Evolutionary conservation across 1,140 invertebrate species (phyloP).

Genomic region (Pseudomyrmex cubaensis): DNA sequence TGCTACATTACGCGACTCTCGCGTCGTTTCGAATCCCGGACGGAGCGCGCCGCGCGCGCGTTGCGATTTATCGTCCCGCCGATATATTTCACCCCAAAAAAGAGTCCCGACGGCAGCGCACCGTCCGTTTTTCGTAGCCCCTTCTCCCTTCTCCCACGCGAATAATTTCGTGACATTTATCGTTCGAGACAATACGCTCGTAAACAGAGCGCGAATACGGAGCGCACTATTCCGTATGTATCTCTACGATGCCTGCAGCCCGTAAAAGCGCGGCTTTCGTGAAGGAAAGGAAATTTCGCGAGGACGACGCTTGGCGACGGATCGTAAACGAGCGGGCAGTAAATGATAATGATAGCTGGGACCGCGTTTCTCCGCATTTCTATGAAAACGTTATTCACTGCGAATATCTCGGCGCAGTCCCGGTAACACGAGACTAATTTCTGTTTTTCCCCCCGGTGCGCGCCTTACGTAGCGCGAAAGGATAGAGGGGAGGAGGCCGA

Average conservation of each 20-base stretch:
- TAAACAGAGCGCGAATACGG: conserved; percentile 12
- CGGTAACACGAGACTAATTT: conserved; percentile 62
- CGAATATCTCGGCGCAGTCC: conserved; percentile 16
- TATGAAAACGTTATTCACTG: conserved; percentile 34
- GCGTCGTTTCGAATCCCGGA: not conserved
- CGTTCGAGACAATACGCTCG: conserved; percentile 13
- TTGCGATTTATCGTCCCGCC: conserved; percentile 49
- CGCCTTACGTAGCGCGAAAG: conserved; percentile 56
- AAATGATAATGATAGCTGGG: conserved; percentile 50
- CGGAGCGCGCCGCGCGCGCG: too few relatives aligned
- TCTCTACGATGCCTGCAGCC: not conserved
- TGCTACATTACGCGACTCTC: conserved; percentile 63
- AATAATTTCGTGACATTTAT: conserved; percentile 51
- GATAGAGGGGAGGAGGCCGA: conserved; percentile 52
- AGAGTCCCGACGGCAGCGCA: too few relatives aligned
- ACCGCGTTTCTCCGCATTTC: not conserved
- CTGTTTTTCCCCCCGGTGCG: conserved; percentile 60
- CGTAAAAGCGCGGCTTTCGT: not conserved
- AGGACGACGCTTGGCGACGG: conserved; percentile 30
- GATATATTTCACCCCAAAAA: conserved; percentile 52
- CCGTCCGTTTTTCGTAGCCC: conserved; percentile 6
- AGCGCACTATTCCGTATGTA: not conserved
- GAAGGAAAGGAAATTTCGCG: conserved; percentile 29
- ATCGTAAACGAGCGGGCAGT: conserved; percentile 27
- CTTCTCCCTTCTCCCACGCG: not conserved